Evolutionary conservation across 2,113 vertebrate species (phyloP).

Genomic region (Martes martes): DNA sequence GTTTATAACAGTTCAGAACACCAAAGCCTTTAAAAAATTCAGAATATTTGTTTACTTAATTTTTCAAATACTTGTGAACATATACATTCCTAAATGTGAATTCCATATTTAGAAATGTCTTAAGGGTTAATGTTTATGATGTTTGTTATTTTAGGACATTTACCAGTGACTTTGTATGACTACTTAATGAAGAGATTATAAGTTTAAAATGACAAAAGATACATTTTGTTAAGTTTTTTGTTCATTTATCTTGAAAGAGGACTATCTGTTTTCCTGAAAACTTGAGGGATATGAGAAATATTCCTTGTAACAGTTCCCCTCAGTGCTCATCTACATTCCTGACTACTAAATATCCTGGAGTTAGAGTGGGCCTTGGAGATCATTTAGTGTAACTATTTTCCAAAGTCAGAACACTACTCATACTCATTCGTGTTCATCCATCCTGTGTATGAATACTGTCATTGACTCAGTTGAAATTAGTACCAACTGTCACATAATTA

Average conservation of each 20-base stretch:
- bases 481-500: not conserved
- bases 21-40: not conserved
- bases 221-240: not conserved
- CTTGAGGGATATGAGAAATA: not conserved
- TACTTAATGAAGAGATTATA: not conserved
- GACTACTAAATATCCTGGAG: not conserved
- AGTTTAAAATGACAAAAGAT: not conserved
- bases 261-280: not conserved
- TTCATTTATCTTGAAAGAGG: not conserved
- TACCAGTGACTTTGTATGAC: not conserved
- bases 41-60: not conserved
- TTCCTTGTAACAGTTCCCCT: not conserved
- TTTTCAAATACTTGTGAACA: not conserved
- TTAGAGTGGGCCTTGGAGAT: not conserved
- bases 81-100: not conserved
- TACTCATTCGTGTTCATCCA: not conserved
- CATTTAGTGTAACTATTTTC: not conserved
- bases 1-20: not conserved
- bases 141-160: not conserved
- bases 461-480: not conserved
- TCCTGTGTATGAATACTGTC: not conserved
- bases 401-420: not conserved
- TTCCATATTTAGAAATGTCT: not conserved
- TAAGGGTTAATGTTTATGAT: not conserved
- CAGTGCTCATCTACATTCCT: not conserved